These are phyloP conservation scores for Rhingia rostrata DNA, from an alignment of 2,888 invertebrate genomes.

Conservation along the genomic window DNA sequence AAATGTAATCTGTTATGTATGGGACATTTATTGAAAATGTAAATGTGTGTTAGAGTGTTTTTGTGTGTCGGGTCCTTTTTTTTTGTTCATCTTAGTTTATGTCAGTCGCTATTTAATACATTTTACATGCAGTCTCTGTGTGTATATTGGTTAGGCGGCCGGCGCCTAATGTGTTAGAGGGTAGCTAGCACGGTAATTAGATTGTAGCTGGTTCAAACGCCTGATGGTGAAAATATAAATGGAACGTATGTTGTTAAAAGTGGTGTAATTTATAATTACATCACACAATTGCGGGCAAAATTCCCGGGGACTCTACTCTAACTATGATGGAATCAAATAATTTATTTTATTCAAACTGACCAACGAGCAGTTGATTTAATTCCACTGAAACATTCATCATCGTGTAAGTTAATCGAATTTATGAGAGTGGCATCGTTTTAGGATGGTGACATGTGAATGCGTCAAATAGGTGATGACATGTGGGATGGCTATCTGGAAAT, in stretches of 20 bases:
- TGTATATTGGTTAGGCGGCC: neutral
- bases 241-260: slow-evolving; percentile 14
- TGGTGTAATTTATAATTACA: slow-evolving; percentile 64
- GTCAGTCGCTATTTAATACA: slow-evolving; percentile 60
- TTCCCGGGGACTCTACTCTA: slow-evolving; percentile 14
- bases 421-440: no score
- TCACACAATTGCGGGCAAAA: slow-evolving; percentile 37
- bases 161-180: slow-evolving; percentile 29
- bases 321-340: slow-evolving; percentile 53
- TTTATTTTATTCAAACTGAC: slow-evolving; percentile 58
- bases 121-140: slow-evolving; percentile 7
- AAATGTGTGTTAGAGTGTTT: slow-evolving; percentile 51
- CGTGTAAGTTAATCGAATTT: neutral
- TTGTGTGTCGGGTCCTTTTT: slow-evolving; percentile 14
- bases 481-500: no score
- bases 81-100: slow-evolving; percentile 22
- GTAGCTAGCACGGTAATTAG: slow-evolving; percentile 49
- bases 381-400: slow-evolving; percentile 62
- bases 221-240: neutral
- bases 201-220: slow-evolving; percentile 22
- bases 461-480: no score
- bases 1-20: slow-evolving; percentile 66
- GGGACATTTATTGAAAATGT: slow-evolving; percentile 71
- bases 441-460: no score
- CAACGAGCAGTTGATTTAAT: slow-evolving; percentile 61